phyloP scores from a whole-genome alignment of 2,888 invertebrate genomes.

The Zhuqinia jingwanae region DNA sequence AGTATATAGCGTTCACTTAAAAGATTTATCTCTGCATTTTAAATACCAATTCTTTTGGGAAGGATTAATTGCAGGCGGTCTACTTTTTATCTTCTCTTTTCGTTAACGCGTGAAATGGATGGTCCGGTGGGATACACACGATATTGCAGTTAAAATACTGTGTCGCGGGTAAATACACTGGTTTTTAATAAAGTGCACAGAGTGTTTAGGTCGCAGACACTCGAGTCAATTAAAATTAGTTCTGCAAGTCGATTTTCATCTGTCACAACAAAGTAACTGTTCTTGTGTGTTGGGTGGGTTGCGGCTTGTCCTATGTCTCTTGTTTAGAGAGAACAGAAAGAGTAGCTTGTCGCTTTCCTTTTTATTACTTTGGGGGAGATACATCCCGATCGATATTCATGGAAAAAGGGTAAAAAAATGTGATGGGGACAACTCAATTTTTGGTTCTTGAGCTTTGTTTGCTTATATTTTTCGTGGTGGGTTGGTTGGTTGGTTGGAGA shows the following conservation, averaged over 20 bases:
- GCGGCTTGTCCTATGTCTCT: background rate
- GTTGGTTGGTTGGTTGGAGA: no score
- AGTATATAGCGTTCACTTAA: background rate
- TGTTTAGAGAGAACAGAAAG: background rate
- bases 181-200: background rate
- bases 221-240: slow-evolving; percentile 73
- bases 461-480: slow-evolving; percentile 9
- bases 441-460: slow-evolving; percentile 36
- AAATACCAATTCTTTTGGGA: slow-evolving; percentile 16
- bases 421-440: slow-evolving; percentile 18
- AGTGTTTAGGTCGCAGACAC: slow-evolving; percentile 22
- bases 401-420: slow-evolving; percentile 21
- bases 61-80: slow-evolving; percentile 46
- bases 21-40: slow-evolving; percentile 45
- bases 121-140: slow-evolving; percentile 32
- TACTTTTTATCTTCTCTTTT: no score
- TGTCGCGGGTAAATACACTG: background rate
- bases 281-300: no score
- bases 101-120: slow-evolving; percentile 13
- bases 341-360: background rate
- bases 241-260: slow-evolving; percentile 72
- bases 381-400: slow-evolving; percentile 20
- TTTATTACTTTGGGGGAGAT: slow-evolving; percentile 20
- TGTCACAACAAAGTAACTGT: slow-evolving; percentile 62
- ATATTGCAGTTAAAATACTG: background rate